Evolutionary conservation across 1,140 invertebrate genomes (phyloP), one percentile per base, ranked within the genome.

Genomic region (Drosophila littoralis): DNA sequence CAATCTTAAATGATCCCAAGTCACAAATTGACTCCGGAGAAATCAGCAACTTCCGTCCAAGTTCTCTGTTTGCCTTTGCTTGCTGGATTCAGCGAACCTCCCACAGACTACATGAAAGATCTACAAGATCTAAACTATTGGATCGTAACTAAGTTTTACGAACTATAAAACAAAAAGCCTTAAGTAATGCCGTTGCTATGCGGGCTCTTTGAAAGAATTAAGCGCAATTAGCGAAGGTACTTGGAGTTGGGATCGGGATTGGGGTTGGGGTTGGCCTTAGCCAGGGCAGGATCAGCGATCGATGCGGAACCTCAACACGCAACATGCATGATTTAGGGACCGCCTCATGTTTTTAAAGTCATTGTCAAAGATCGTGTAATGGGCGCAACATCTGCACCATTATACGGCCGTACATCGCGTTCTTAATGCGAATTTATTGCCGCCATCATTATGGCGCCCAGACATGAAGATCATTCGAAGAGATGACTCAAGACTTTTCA

Each of bases 351-450:
- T 70, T 65, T 52, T 54, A 69, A 63, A 83, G 71, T 73, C 64
- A 80, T 57, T 83, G 38, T 46, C 52, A 61, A 64, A 64, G 75
- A 63, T 64, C 63, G 64, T 77, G 51, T 42, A 40, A 32, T 54
- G 55, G 55, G 13, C 22, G 35, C 28, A 77, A 59, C 79, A 82
- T 78, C 79, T 81, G 79, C 67, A 52, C 55, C 40, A 48, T 28
- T 28, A 38, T 12, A 54, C 15, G 1, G 1, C n/a, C 17, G 8
- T 10, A 55, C 78, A 64, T 60, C 17, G 57, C 45, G 70, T 75
- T 89, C 85, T 89, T 89, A 89, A 89, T 89, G 84, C 85, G 84
- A 89, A 89, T 89, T 89, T 90, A 89, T 89, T 72, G 80, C 84
- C 68, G 71, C 85, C 84, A 81, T 81, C 69, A 89, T 81, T 61